Base-by-base conservation (phyloP, 2,888 invertebrate genomes). In the Acanthosepion esculentum region DNA sequence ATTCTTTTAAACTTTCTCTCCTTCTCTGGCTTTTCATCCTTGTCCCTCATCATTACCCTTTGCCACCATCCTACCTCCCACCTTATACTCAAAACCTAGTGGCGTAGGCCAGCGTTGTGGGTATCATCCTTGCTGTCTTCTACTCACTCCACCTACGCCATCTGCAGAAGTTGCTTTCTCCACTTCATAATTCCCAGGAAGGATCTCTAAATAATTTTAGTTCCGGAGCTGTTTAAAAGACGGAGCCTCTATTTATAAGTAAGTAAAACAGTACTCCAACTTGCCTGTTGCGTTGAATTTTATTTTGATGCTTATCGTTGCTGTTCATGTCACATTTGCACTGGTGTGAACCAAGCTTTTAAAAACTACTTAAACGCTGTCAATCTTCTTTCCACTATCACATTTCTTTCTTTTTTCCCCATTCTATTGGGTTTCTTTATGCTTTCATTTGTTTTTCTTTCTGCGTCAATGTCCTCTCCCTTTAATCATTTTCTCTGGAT, bases 211-310 rank as follows among this genome's bases (percentile, higher is more conserved):
- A 78, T 78, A n/a, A 78, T 78, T 78, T 18, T 78, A 78, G n/a
- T 78, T 78, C 33, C 78, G 78, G 78, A 78, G 78, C 78, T 33
- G 78, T n/a, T 78, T 78, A n/a, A 78, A 78, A 78, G 78, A 78
- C 78, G 78, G n/a, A 78, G n/a, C 78, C 33, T 33, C 78, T 78
- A 78, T 78, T 78, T 78, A 78, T 78, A 78, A 78, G 78, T 78
- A 78, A 78, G 78, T 78, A n/a, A 78, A n/a, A n/a, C 10, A 78
- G n/a, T n/a, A n/a, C n/a, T n/a, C n/a, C 78, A 29, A 29, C 59
- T 78, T 33, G n/a, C 33, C 10, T n/a, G n/a, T n/a, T 78, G 78
- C 15, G 12, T 15, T n/a, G 8, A 29, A 12, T 78, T 78, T 78
- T 18, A n/a, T 78, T 15, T n/a, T 78, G 12, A n/a, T 78, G 12